Conservation (phyloP, 2,888 invertebrate genomes). For the Limnephilus auricula region DNA sequence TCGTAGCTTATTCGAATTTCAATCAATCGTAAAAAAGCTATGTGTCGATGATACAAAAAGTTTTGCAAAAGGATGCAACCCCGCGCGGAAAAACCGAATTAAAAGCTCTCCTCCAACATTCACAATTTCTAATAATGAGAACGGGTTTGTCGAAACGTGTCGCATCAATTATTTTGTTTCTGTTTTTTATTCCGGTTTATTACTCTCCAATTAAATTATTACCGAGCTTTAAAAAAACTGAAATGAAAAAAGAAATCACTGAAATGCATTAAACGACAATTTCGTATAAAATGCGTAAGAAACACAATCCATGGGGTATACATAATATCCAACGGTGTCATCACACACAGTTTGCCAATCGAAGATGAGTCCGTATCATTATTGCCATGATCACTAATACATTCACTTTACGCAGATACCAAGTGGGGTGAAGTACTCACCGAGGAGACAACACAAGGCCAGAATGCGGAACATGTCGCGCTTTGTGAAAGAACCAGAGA, state of each 20-base stretch:
- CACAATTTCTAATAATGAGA: neutral
- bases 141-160: neutral
- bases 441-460: conserved; percentile 63
- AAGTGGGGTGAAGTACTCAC: conserved; percentile 60
- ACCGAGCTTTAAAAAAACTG: neutral
- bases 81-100: too few relatives aligned
- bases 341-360: neutral
- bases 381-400: conserved; percentile 49
- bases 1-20: neutral
- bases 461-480: conserved; percentile 64
- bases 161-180: neutral
- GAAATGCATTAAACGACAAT: conserved; percentile 4
- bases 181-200: neutral
- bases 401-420: conserved; percentile 57
- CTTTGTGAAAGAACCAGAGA: conserved; percentile 57
- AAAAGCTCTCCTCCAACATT: neutral
- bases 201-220: neutral
- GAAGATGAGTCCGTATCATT: conserved; percentile 47
- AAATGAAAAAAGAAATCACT: neutral
- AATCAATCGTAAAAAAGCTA: neutral
- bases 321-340: neutral
- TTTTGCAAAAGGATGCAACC: neutral
- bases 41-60: neutral
- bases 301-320: neutral
- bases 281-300: neutral